Evolutionary conservation across 2,113 vertebrate species (phyloP).

Genomic region (Pimephales promelas): DNA sequence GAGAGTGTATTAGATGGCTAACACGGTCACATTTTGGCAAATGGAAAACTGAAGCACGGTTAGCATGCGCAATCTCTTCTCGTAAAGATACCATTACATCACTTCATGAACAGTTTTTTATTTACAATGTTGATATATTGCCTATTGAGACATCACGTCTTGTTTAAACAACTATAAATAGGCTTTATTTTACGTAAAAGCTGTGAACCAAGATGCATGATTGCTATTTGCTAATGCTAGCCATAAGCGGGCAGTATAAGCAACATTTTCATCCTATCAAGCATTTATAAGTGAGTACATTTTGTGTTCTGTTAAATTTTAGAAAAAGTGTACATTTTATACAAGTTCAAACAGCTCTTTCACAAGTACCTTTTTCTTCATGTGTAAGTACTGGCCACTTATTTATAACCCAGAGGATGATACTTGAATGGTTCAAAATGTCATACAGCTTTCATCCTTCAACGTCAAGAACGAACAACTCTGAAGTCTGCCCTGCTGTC

Average conservation of each 20-base stretch:
- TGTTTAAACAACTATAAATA: background rate
- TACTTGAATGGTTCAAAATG: slow-evolving; percentile 33
- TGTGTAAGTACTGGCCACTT: background rate
- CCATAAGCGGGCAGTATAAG: background rate
- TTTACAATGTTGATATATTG: background rate
- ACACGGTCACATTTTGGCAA: background rate
- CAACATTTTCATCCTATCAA: background rate
- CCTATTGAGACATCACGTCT: background rate
- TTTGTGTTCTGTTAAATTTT: background rate
- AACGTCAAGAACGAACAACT: slow-evolving; percentile 37
- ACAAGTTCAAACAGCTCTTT: background rate
- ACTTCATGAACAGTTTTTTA: background rate
- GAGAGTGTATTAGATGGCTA: background rate
- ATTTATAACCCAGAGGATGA: slow-evolving; percentile 17
- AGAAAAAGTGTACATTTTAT: background rate
- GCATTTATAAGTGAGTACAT: background rate
- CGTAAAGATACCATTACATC: background rate
- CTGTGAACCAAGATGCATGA: background rate
- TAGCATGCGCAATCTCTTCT: background rate
- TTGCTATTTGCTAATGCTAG: background rate
- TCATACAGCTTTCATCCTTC: slow-evolving; percentile 7
- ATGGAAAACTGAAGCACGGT: background rate
- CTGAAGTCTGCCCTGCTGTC: background rate
- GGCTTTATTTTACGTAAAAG: background rate
- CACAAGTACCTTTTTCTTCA: slow-evolving; percentile 3